These are phyloP conservation scores for Patiria miniata DNA, from an alignment of 35 echinoderm and acorn worm genomes.

Conservation along the genomic window DNA sequence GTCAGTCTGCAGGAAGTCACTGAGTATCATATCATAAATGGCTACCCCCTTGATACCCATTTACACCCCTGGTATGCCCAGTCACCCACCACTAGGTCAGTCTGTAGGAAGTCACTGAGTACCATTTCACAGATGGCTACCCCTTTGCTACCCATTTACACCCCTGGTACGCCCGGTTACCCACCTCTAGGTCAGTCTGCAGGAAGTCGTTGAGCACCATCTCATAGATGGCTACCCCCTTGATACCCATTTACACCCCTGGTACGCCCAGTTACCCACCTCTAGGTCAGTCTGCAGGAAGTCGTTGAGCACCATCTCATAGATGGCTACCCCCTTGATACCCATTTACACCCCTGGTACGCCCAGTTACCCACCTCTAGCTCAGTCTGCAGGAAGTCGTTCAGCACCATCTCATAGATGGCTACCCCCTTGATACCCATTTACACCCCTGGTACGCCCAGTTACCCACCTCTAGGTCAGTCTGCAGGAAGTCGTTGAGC, in stretches of 20 bases:
- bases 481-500: constrained; percentile 90
- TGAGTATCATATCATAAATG: constrained; percentile 96
- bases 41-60: too few species aligned
- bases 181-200: constrained; percentile 81
- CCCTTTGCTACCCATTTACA: too few species aligned
- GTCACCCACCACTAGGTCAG: too few species aligned
- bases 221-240: constrained; percentile 74
- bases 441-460: too few species aligned
- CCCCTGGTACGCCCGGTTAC: too few species aligned
- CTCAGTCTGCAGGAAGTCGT: constrained; percentile 87
- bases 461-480: constrained; percentile 75
- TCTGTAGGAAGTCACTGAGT: too few species aligned
- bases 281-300: constrained; percentile 80
- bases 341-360: too few species aligned
- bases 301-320: constrained; percentile 98
- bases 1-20: constrained; percentile 86
- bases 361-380: constrained; percentile 80
- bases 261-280: too few species aligned
- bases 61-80: too few species aligned
- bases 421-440: neutral
- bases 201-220: constrained; percentile 97
- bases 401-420: constrained; percentile 97
- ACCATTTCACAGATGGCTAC: too few species aligned
- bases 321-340: too few species aligned
- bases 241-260: too few species aligned